Percentiles rank a stretch among this genome's conserved stretches.
These are phyloP conservation scores for Euzophera pinguis DNA, from an alignment of 2,888 invertebrate species.

Conservation along the genomic window DNA sequence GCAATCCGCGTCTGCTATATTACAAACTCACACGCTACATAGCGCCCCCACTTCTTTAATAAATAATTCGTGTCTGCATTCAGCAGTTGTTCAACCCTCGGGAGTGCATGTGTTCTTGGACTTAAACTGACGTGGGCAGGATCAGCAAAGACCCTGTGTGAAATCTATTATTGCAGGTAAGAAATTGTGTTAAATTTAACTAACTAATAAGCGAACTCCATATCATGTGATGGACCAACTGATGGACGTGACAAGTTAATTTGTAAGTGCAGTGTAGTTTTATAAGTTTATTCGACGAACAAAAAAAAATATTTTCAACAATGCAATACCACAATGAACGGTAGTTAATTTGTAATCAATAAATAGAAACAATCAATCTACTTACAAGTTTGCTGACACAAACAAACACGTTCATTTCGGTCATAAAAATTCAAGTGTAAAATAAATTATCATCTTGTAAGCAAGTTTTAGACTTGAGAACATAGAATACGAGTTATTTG, in stretches of 20 bases:
- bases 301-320: neutral
- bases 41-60: slow-evolving; percentile 37
- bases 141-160: slow-evolving; percentile 30
- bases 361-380: neutral
- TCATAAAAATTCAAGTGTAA: too few relatives aligned
- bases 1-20: slow-evolving; percentile 31
- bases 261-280: neutral
- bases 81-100: slow-evolving; percentile 42
- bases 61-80: slow-evolving; percentile 23
- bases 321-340: neutral
- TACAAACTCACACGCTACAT: slow-evolving; percentile 29
- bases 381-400: neutral
- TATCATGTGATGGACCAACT: slow-evolving; percentile 54
- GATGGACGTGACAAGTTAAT: neutral
- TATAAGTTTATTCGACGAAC: neutral
- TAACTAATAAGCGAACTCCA: slow-evolving; percentile 28
- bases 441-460: too few relatives aligned
- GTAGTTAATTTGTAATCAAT: neutral
- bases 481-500: too few relatives aligned
- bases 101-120: slow-evolving; percentile 63
- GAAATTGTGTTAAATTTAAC: slow-evolving; percentile 18
- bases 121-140: slow-evolving; percentile 37
- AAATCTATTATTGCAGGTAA: slow-evolving; percentile 52
- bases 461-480: too few relatives aligned
- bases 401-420: too few relatives aligned